phyloP scores from a whole-genome alignment of 2,888 invertebrate species.

The Phoenoteleia sp. region DNA sequence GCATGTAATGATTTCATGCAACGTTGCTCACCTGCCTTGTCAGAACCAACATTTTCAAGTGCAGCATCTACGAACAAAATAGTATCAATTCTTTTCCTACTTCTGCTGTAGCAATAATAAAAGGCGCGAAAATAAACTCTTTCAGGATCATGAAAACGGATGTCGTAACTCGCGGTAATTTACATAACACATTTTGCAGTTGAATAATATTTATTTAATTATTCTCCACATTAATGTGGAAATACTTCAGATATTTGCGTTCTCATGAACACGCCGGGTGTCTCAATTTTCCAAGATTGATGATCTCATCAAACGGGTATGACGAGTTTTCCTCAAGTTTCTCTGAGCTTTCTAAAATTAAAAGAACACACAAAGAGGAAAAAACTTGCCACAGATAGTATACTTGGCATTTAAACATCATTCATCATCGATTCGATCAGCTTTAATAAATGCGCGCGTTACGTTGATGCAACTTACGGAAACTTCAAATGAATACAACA shows the following conservation, averaged over 20 bases:
- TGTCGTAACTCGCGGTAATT: too few relatives aligned
- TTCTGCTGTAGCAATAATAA: not conserved
- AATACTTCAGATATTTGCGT: constrained; percentile 34
- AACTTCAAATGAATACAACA: constrained; percentile 9
- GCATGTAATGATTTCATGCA: constrained; percentile 57
- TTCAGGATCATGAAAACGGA: too few relatives aligned
- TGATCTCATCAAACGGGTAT: constrained; percentile 67
- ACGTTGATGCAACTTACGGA: constrained; percentile 20
- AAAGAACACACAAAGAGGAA: constrained; percentile 36
- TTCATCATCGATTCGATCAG: constrained; percentile 65
- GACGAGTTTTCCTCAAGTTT: constrained; percentile 71
- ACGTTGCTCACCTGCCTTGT: constrained; percentile 7
- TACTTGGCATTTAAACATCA: constrained; percentile 61
- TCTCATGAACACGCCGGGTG: constrained; percentile 49
- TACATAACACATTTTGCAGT: not conserved
- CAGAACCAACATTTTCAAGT: not conserved
- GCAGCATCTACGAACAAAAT: not conserved
- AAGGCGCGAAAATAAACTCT: not conserved
- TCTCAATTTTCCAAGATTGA: constrained; percentile 71
- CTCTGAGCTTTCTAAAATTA: constrained; percentile 72
- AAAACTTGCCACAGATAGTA: constrained; percentile 32
- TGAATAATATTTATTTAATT: constrained; percentile 2
- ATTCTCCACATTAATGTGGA: not conserved
- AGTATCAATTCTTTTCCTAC: constrained; percentile 11
- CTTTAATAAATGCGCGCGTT: constrained; percentile 1